These are phyloP conservation scores for Phalera bucephala DNA, from an alignment of 2,888 invertebrate genomes.

Conservation along the genomic window DNA sequence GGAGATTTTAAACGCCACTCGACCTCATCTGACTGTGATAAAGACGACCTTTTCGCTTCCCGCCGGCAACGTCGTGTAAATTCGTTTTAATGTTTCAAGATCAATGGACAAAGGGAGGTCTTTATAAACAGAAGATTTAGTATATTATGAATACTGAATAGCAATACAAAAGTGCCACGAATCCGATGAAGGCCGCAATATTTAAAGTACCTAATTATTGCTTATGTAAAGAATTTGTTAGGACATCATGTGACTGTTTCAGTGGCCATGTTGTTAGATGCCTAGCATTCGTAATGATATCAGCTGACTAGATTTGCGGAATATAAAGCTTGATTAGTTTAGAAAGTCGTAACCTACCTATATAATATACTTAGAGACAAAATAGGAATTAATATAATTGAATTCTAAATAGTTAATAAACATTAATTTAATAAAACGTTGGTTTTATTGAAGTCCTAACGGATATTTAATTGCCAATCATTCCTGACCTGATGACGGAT, in stretches of 20 bases:
- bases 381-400: background rate
- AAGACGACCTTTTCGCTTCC: conserved; percentile 17
- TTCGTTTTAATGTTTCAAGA: conserved; percentile 2
- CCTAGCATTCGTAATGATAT: background rate
- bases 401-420: background rate
- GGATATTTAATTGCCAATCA: background rate
- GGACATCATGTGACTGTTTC: background rate
- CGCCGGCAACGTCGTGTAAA: conserved; percentile 4
- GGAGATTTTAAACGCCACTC: conserved; percentile 18
- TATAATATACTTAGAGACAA: background rate
- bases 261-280: background rate
- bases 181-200: conserved; percentile 1
- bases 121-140: conserved; percentile 1
- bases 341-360: background rate
- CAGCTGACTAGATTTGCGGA: background rate
- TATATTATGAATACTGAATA: background rate
- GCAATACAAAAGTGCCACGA: conserved; percentile 1
- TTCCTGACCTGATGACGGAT: background rate
- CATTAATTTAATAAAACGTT: background rate
- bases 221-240: background rate
- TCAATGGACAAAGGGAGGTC: conserved; percentile 1
- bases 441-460: background rate
- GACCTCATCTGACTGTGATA: conserved; percentile 13
- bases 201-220: background rate
- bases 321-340: background rate